A percentile compares a stretch with the other conserved stretches of the same genome.
Conservation (phyloP, 92 coral and sea anemone species). For the Scolanthus callimorphus region DNA sequence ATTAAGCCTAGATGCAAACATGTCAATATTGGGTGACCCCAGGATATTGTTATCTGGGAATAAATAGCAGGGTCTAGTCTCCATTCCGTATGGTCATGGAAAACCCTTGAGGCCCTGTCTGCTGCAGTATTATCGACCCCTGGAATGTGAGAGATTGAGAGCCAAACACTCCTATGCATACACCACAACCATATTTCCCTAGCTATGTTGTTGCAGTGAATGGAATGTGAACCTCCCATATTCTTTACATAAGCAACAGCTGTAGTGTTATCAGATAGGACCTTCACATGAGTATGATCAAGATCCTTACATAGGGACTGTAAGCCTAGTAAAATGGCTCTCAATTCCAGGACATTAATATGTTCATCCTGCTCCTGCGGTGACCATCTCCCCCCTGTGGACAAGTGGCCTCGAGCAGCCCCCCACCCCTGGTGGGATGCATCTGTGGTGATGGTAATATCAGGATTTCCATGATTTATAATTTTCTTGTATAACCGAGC, state of each 20-base stretch:
- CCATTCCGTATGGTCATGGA: slow-evolving; percentile 41
- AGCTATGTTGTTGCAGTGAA: slow-evolving; percentile 6
- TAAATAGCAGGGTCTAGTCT: slow-evolving; percentile 24
- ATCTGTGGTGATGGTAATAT: slow-evolving; percentile 18
- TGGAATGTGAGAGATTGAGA: slow-evolving; percentile 33
- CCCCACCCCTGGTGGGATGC: slow-evolving; percentile 50
- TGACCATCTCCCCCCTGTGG: slow-evolving; percentile 49
- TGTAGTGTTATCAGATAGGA: slow-evolving; percentile 20
- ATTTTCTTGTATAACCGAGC: slow-evolving; percentile 4
- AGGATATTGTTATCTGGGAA: slow-evolving; percentile 7
- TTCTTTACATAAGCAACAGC: slow-evolving; percentile 32
- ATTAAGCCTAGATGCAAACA: slow-evolving; percentile 45
- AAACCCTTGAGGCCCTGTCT: slow-evolving; percentile 35
- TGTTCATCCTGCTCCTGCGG: slow-evolving; percentile 7
- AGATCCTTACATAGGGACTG: slow-evolving; percentile 4
- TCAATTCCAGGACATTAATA: slow-evolving; percentile 28
- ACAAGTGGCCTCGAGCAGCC: slow-evolving; percentile 8
- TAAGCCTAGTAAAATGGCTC: slow-evolving; percentile 18
- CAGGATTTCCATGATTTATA: slow-evolving; percentile 19
- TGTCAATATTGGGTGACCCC: slow-evolving; percentile 30
- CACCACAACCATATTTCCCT: slow-evolving; percentile 38
- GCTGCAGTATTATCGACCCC: slow-evolving; percentile 30
- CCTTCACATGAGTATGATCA: not conserved
- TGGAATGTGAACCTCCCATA: slow-evolving; percentile 49
- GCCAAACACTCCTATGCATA: slow-evolving; percentile 28